Evolutionary conservation across 2,888 invertebrate genomes (phyloP), one percentile per base, ranked within the genome.

Genomic region (Tribolium freemani): DNA sequence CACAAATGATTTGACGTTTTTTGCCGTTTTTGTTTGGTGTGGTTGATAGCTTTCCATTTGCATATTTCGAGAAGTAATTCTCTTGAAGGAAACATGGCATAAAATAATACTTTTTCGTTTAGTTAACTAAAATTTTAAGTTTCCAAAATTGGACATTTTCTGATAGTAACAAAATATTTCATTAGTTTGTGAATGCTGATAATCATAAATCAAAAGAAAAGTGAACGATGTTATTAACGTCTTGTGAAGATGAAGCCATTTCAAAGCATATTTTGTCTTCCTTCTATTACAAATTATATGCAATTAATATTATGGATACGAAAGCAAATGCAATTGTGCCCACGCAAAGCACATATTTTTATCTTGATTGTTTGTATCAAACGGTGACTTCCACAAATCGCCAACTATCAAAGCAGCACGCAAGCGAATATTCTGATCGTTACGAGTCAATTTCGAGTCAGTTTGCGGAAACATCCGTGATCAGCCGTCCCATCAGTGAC

Each of bases 381-480:
- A 76, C 77, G 75, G 77, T 74, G 77, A 76, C 77, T 75, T 77
- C 75, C 76, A 76, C 77, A 77, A 74, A 77, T 77, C 75, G 74
- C 69, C 72, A 71, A 73, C 73, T 61, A 73, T 73, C 73, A 71
- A 63, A 58, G 45, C 68, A 50, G 53, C 75, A 75, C 71, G 79
- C 79, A 77, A 78, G 72, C 79, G 77, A 78, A 75, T 78, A 75
- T 75, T 61, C 73, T 78, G 79, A 79, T 80, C 80, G 82, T 81
- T 81, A 81, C 83, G 80, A 82, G 81, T 83, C 83, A 83, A 83
- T 83, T 83, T 81, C 73, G 77, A 78, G 76, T 79, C 80, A 79
- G 80, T 83, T 82, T 82, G 81, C 76, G 81, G 81, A 78, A 80
- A 81, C 79, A 78, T 81, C 78, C 75, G 75, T 75, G 76, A 76